Conservation (phyloP, 2,113 vertebrate species). For the Macrotis lagotis region DNA sequence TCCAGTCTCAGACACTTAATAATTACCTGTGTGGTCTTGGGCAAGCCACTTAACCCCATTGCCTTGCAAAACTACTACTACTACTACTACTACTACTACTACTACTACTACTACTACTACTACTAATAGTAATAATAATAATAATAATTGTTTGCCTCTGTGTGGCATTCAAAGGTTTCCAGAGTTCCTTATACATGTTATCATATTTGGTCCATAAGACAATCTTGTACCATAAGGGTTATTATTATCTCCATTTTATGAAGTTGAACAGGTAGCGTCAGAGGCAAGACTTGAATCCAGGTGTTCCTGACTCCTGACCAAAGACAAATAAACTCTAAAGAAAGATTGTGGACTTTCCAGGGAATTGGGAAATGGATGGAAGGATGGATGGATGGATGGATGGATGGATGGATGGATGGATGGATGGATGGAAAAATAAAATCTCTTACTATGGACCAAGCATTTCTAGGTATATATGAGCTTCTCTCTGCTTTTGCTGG, state of each 20-base stretch:
- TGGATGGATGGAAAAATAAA: neutral
- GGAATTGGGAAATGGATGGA: too few species aligned
- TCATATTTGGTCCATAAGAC: neutral
- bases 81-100: too few species aligned
- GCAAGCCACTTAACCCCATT: too few species aligned
- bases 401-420: neutral
- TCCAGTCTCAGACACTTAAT: too few species aligned
- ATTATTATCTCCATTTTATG: neutral
- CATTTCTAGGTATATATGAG: neutral
- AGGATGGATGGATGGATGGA: neutral
- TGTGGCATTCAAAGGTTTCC: neutral
- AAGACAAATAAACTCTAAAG: neutral
- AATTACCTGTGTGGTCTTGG: too few species aligned
- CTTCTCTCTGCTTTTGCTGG: neutral
- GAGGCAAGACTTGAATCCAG: neutral
- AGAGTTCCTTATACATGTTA: neutral
- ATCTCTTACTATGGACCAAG: neutral
- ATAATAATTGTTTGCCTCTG: neutral
- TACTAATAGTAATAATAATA: too few species aligned
- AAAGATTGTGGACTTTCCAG: too few species aligned
- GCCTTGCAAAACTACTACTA: too few species aligned
- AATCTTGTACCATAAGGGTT: neutral
- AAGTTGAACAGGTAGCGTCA: neutral
- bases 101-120: too few species aligned
- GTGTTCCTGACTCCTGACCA: neutral